These are phyloP conservation scores for Plagodis pulveraria DNA, from an alignment of 2,888 invertebrate genomes.

Conservation along the genomic window DNA sequence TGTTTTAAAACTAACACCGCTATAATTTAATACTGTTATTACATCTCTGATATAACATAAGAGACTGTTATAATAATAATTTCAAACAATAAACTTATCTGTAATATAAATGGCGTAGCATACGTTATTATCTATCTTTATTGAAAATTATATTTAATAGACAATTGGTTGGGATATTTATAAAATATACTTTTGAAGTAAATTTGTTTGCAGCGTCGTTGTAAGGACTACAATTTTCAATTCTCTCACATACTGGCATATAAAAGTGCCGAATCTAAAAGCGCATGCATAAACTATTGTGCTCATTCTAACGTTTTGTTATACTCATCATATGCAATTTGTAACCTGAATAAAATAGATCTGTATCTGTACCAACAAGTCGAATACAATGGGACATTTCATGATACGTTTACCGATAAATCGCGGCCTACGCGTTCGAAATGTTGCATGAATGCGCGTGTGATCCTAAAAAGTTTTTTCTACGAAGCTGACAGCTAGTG, in stretches of 20 bases:
- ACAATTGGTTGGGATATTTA: not conserved
- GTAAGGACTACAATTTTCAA: not conserved
- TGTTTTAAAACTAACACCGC: conserved; percentile 4
- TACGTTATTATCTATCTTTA: not conserved
- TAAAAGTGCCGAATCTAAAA: not conserved
- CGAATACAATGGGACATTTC: conserved; percentile 66
- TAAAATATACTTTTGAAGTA: not conserved
- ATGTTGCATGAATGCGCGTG: conserved; percentile 52
- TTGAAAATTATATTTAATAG: not conserved
- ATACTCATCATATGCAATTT: conserved; percentile 49
- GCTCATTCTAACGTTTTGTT: conserved; percentile 20
- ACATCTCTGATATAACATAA: not conserved
- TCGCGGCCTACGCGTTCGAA: conserved; percentile 58
- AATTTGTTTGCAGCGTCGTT: not conserved
- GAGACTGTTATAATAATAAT: not conserved
- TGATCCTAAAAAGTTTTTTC: conserved; percentile 60
- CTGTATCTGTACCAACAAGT: conserved; percentile 47
- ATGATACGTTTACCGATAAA: conserved; percentile 56
- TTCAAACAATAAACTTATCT: not conserved
- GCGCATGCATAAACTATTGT: conserved; percentile 17
- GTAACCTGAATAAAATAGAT: conserved; percentile 59
- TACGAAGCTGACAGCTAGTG: conserved; percentile 52
- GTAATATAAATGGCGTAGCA: not conserved
- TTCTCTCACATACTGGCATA: no score
- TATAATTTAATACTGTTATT: conserved; percentile 5